Evolutionary conservation across 2,888 invertebrate species (phyloP).

Genomic region (Marasmarcha lunaedactyla): DNA sequence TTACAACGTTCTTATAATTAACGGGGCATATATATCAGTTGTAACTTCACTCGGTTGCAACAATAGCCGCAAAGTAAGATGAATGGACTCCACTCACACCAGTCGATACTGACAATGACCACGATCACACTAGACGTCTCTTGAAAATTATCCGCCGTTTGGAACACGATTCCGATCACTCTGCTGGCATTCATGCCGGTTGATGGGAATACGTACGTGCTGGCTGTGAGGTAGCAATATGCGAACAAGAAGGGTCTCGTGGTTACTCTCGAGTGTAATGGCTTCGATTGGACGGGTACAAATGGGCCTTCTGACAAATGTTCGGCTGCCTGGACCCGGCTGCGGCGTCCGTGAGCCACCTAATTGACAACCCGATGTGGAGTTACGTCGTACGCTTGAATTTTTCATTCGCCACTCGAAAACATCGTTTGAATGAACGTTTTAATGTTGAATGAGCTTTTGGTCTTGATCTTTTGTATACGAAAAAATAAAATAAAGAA

Average conservation of each 20-base stretch:
- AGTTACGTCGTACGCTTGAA: constrained; percentile 30
- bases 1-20: constrained; percentile 45
- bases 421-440: no score
- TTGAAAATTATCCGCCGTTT: no score
- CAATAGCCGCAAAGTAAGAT: constrained; percentile 65
- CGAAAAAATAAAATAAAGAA: no score
- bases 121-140: constrained; percentile 30
- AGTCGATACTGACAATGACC: constrained; percentile 51
- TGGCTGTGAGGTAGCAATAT: constrained; percentile 27
- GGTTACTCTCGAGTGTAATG: constrained; percentile 69
- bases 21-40: constrained; percentile 60
- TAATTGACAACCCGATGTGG: constrained; percentile 43
- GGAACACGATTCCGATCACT: no score
- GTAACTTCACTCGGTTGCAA: constrained; percentile 47
- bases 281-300: constrained; percentile 72
- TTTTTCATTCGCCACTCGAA: constrained; percentile 12
- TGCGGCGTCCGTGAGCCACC: constrained; percentile 51
- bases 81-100: constrained; percentile 53
- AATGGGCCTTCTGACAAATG: constrained; percentile 70
- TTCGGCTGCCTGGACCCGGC: constrained; percentile 48
- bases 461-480: no score
- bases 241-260: constrained; percentile 47
- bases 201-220: no score
- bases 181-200: no score
- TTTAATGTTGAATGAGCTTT: no score